phyloP scores from a whole-genome alignment of 64 coral and sea anemone species.

The Montipora capricornis region DNA sequence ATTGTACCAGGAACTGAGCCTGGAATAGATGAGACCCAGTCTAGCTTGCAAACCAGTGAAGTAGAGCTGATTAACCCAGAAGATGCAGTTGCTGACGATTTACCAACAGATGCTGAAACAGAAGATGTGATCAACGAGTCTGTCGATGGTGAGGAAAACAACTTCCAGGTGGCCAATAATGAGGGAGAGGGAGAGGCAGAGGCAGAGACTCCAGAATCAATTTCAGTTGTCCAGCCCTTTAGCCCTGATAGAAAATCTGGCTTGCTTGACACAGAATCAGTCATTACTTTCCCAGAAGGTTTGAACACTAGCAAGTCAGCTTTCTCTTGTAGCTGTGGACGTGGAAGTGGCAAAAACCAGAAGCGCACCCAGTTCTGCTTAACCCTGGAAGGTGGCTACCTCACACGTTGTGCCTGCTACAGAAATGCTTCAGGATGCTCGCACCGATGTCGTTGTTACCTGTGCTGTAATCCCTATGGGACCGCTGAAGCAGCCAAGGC shows the following conservation, averaged over 20 bases:
- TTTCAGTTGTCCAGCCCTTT: not conserved
- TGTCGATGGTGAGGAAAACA: slow-evolving; percentile 7
- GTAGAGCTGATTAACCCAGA: not conserved
- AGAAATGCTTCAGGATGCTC: slow-evolving; percentile 56
- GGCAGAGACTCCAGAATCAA: not conserved
- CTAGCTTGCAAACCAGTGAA: slow-evolving; percentile 21
- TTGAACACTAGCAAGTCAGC: slow-evolving; percentile 36
- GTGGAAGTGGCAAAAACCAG: slow-evolving; percentile 61
- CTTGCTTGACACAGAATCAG: not conserved
- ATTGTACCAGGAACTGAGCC: slow-evolving; percentile 28
- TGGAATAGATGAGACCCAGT: not conserved
- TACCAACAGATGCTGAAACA: not conserved
- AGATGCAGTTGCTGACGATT: not conserved
- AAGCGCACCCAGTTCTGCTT: slow-evolving; percentile 61
- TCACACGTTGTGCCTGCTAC: slow-evolving; percentile 72
- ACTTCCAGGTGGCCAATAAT: not conserved
- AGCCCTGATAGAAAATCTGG: not conserved
- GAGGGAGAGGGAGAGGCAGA: not conserved
- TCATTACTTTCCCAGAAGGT: slow-evolving; percentile 12
- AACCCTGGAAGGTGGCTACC: slow-evolving; percentile 51
- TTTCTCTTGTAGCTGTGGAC: slow-evolving; percentile 64
- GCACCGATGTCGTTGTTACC: slow-evolving; percentile 65
- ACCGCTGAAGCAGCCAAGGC: slow-evolving; percentile 59
- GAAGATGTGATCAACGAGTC: not conserved
- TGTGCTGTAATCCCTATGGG: slow-evolving; percentile 73